Evolutionary conservation across 2,888 invertebrate genomes (phyloP), one percentile per base, ranked within the genome.

Genomic region (Arctia plantaginis): DNA sequence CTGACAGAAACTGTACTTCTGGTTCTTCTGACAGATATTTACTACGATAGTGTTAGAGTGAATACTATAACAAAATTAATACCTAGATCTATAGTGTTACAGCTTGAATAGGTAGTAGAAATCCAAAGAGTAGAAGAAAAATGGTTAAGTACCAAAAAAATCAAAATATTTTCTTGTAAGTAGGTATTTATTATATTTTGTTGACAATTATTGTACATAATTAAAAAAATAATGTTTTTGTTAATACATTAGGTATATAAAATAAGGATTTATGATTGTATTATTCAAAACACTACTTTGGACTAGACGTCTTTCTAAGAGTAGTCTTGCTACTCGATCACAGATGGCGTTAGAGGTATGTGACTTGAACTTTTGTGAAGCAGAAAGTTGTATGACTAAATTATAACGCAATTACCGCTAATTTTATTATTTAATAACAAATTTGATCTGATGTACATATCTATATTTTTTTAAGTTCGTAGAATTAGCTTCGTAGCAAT

Each of bases 291-390:
- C 13, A 18, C 0, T 15, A n/a, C 1, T 27, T 59, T 27, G 62
- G 18, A 62, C 7, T 1, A 18, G 7, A 59, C 15, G 1, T 62
- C 47, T 47, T 15, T 30, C 30, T 7, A 15, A 18, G 3, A 71
- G 72, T 87, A 90, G 92, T 94, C 90, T 83, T 66, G 92, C 95
- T 94, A 95, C 93, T 93, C 90, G 87, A 77, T 82, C 81, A 86
- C 20, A 95, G 95, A 93, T 94, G 95, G 94, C 94, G 94, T 80
- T 88, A 89, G 84, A 3, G 73, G 92, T 91, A 68, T 0, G 72
- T 67, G 55, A 3, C 23, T 23, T 44, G 44, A 27, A 44, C 62
- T 15, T 59, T 18, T 20, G 27, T 0, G 18, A 39, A 27, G 27
- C 4, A n/a, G 20, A 39, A 8, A 59, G 35, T 55, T n/a, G 35